Conservation (phyloP, 2,797 vertebrate genomes). For the Scolopax bukidnonensis region DNA sequence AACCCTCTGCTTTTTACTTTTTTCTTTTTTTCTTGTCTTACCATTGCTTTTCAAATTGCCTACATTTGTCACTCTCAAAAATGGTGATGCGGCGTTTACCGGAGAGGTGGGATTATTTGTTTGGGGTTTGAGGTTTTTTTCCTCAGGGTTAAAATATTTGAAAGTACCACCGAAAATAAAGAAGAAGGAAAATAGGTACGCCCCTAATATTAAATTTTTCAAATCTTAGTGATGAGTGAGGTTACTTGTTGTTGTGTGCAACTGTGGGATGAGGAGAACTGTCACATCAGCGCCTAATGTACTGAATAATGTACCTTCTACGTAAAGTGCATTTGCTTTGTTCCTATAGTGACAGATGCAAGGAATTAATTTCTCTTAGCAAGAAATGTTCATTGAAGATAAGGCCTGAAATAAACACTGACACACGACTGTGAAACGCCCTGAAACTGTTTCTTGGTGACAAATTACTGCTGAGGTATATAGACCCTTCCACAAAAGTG, state of each 20-base stretch:
- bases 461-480: conserved; percentile 67
- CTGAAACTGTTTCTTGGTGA: conserved; percentile 57
- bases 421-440: conserved; percentile 44
- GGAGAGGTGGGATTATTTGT: background rate
- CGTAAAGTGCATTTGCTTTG: conserved; percentile 64
- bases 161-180: background rate
- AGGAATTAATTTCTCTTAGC: conserved; percentile 73
- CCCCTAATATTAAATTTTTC: background rate
- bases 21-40: background rate
- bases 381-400: conserved; percentile 68
- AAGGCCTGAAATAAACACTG: conserved; percentile 72
- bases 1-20: background rate
- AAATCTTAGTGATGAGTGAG: background rate
- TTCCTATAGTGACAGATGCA: conserved; percentile 72
- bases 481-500: conserved; percentile 53
- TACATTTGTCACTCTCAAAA: background rate
- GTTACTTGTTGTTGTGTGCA: conserved; percentile 22
- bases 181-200: background rate
- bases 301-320: conserved; percentile 64
- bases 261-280: conserved; percentile 45
- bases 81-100: background rate
- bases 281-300: conserved; percentile 51
- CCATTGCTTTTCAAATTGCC: background rate
- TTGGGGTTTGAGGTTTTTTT: background rate
- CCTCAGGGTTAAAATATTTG: background rate